A percentile compares a stretch with the other conserved stretches of the same genome.
Evolutionary conservation across 2,888 invertebrate genomes (phyloP).

Genomic region (Acrobasis consociella): DNA sequence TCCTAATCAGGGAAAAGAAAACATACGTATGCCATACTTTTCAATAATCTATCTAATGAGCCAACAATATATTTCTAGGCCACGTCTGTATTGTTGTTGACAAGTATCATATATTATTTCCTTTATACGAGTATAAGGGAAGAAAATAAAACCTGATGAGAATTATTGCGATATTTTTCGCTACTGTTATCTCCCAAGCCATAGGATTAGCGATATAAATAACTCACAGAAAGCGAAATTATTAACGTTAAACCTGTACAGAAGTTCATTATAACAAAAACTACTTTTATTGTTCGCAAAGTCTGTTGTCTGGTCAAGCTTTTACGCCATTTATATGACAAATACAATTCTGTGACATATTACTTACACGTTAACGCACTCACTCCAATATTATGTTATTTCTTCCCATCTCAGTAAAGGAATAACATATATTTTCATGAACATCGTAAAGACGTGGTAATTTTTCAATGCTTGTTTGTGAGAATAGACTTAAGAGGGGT

Average conservation of each 20-base stretch:
- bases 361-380: conserved; percentile 54
- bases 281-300: conserved; percentile 11
- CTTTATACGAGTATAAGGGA: too few relatives aligned
- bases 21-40: too few relatives aligned
- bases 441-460: conserved; percentile 38
- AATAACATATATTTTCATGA: conserved; percentile 37
- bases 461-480: conserved; percentile 61
- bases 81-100: too few relatives aligned
- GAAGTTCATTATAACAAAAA: background rate
- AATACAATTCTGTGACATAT: conserved; percentile 41
- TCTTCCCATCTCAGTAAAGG: conserved; percentile 39
- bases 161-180: too few relatives aligned
- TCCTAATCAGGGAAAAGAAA: too few relatives aligned
- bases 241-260: background rate
- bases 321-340: conserved; percentile 17
- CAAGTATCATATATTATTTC: too few relatives aligned
- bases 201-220: too few relatives aligned
- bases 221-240: background rate
- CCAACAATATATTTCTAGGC: too few relatives aligned
- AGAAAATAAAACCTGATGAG: too few relatives aligned
- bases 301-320: conserved; percentile 8
- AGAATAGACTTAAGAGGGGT: conserved; percentile 48
- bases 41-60: too few relatives aligned
- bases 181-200: too few relatives aligned
- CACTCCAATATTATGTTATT: conserved; percentile 44